A percentile compares a stretch with the other conserved stretches of the same genome.
Conservation (phyloP, 1,140 invertebrate genomes). For the Drosophila nebulosa region DNA sequence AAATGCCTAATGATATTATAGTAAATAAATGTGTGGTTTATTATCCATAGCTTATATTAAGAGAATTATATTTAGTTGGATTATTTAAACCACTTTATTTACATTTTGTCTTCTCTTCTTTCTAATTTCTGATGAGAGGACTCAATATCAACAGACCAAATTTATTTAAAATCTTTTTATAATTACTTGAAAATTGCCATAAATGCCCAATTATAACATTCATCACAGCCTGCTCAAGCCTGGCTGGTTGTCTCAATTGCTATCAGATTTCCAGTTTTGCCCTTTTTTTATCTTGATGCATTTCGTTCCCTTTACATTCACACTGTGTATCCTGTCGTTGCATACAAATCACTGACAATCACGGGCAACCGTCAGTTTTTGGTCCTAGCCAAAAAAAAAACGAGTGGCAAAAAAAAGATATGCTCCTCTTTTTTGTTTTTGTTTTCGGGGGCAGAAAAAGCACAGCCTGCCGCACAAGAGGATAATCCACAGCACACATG, state of each 20-base stretch:
- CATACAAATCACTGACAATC: slow-evolving; percentile 71
- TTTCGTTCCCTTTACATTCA: background rate
- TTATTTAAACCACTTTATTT: too few species aligned
- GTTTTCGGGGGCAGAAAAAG: slow-evolving; percentile 40
- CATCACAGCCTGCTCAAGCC: background rate
- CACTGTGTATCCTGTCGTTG: slow-evolving; percentile 5
- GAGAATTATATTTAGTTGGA: too few species aligned
- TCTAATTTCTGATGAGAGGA: too few species aligned
- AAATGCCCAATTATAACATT: background rate
- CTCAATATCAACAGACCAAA: too few species aligned
- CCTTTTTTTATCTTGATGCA: slow-evolving; percentile 1
- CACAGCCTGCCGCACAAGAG: background rate
- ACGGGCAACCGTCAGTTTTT: slow-evolving; percentile 34
- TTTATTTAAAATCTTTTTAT: too few species aligned
- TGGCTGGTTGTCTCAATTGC: background rate
- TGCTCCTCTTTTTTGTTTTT: background rate
- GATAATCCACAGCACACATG: slow-evolving; percentile 13
- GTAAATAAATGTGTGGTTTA: background rate
- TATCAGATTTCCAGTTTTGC: slow-evolving; percentile 7
- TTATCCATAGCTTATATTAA: background rate
- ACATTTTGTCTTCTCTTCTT: too few species aligned
- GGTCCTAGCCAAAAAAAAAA: slow-evolving; percentile 33
- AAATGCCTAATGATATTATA: background rate
- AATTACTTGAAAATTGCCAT: background rate
- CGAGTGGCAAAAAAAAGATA: slow-evolving; percentile 5